Conservation (phyloP, 2,113 vertebrate genomes). For the Thermophis baileyi region DNA sequence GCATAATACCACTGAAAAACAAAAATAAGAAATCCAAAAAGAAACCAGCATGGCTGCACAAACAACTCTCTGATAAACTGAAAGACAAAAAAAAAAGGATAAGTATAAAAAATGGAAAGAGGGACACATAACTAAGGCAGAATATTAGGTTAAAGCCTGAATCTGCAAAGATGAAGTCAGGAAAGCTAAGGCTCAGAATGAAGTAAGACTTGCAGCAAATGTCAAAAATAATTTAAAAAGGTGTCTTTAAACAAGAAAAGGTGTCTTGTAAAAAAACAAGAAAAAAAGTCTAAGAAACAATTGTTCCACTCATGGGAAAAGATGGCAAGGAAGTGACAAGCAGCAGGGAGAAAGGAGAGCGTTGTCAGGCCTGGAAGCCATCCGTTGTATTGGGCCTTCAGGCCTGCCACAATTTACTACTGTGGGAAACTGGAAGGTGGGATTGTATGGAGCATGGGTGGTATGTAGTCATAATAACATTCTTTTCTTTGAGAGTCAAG, state of each 20-base stretch:
- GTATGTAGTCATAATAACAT: too few species aligned
- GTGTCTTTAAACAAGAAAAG: neutral
- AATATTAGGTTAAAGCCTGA: neutral
- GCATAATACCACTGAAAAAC: neutral
- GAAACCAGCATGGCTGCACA: neutral
- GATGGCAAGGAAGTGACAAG: neutral
- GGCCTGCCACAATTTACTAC: too few species aligned
- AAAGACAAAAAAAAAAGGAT: neutral
- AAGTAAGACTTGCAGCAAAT: neutral
- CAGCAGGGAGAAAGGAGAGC: neutral
- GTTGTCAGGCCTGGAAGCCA: too few species aligned
- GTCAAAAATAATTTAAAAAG: neutral
- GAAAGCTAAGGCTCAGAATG: neutral
- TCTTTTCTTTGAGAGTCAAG: too few species aligned
- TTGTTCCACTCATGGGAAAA: neutral
- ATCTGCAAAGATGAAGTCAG: neutral
- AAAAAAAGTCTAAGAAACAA: neutral
- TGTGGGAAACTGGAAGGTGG: too few species aligned
- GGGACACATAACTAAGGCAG: neutral
- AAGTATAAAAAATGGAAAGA: neutral
- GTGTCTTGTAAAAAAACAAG: neutral
- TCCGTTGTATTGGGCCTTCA: too few species aligned
- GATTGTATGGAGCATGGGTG: too few species aligned
- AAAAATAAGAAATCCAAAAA: neutral
- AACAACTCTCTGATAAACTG: neutral